A percentile compares a stretch with the other conserved stretches of the same genome.
These are phyloP conservation scores for Sesia apiformis DNA, from an alignment of 2,888 invertebrate species.

Conservation along the genomic window DNA sequence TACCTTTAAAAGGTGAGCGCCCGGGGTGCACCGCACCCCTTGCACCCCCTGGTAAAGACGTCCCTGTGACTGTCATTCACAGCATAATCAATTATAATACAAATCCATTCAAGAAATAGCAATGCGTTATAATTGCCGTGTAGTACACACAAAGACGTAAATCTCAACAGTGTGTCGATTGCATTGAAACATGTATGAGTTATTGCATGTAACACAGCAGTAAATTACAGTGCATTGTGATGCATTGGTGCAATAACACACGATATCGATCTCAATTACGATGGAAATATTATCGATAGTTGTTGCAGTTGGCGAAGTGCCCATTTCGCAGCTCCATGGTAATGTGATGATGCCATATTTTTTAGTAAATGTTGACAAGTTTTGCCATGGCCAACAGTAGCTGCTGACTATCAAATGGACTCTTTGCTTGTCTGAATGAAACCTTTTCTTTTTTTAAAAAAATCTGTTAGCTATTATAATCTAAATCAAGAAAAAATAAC, in stretches of 20 bases:
- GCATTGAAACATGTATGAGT: conserved; percentile 18
- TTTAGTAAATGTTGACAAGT: no score
- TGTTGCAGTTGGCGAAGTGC: neutral
- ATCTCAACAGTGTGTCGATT: conserved; percentile 6
- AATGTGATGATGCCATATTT: no score
- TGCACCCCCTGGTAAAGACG: no score
- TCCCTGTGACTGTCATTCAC: neutral
- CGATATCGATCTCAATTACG: neutral
- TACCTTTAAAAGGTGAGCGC: no score
- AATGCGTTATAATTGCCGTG: conserved; percentile 29
- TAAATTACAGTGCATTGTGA: neutral
- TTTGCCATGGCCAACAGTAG: no score
- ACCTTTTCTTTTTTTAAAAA: no score
- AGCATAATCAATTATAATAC: neutral
- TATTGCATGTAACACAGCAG: conserved; percentile 18
- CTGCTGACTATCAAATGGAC: no score
- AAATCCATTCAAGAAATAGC: conserved; percentile 16
- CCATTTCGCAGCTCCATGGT: no score
- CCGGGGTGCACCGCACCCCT: no score
- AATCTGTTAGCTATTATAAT: no score
- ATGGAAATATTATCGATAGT: neutral
- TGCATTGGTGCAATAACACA: neutral
- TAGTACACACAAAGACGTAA: conserved; percentile 24
- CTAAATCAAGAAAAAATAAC: no score
- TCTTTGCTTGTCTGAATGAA: no score